Evolutionary conservation across 2,797 vertebrate species (phyloP).

Genomic region (Leptoclinus maculatus): DNA sequence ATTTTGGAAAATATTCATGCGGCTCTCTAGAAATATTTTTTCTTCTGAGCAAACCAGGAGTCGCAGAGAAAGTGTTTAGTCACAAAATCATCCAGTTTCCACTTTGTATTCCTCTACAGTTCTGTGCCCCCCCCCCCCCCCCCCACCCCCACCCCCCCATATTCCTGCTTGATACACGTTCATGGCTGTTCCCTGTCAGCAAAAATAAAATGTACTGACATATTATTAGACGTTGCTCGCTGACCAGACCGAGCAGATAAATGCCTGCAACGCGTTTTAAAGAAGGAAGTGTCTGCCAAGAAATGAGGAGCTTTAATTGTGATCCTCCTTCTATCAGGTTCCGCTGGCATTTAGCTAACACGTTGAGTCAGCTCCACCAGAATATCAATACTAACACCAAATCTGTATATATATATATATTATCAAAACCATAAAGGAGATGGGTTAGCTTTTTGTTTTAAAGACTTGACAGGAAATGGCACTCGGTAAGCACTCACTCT

Average conservation of each 20-base stretch:
- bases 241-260: background rate
- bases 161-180: background rate
- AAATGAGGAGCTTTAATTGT: background rate
- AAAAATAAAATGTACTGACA: background rate
- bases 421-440: too few relatives aligned
- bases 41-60: background rate
- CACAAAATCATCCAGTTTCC: background rate
- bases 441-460: too few relatives aligned
- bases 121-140: background rate
- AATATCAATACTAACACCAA: too few relatives aligned
- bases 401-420: too few relatives aligned
- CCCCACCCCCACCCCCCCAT: background rate
- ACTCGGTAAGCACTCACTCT: too few relatives aligned
- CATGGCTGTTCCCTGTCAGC: background rate
- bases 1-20: background rate
- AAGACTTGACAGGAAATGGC: too few relatives aligned
- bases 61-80: too few relatives aligned
- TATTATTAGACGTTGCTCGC: background rate
- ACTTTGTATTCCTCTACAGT: background rate
- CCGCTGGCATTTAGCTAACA: background rate
- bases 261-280: background rate
- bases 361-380: too few relatives aligned
- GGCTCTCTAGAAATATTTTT: fast-evolving
- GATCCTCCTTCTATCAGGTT: background rate
- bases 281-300: background rate